Base-by-base conservation (phyloP, 2,888 invertebrate genomes). In the Agrotis exclamationis region DNA sequence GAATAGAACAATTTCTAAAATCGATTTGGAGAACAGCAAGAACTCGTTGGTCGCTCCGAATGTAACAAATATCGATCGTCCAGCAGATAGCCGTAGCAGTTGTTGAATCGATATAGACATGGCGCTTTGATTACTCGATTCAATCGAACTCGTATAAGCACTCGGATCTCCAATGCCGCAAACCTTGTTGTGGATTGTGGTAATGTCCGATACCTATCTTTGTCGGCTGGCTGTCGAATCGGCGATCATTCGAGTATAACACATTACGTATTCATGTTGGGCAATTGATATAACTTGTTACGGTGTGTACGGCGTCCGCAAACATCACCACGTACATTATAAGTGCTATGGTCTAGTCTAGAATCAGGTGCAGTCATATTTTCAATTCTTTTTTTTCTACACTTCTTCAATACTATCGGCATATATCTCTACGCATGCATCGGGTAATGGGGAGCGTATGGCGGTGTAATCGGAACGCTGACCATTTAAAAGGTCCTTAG, bases 111-210 rank as follows among this genome's bases (percentile, higher is more conserved):
- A 94, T 94, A 93, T 91, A 92, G 94, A 95, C 95, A 94, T 92
- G 95, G 93, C 89, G 93, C 92, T 94, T 94, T 95, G 96, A 95
- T 96, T 95, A 93, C 92, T 93, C 91, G 95, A 94, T 95, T 95
- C 92, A 93, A 92, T 94, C 92, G 91, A 89, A 92, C 90, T 92
- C 89, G 92, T 92, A 91, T 91, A 89, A 87, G 90, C 89, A 86
- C 91, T 88, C 82, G 87, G 86, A 84, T 87, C 87, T 87, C 80
- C 84, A 85, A 88, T 87, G 87, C 88, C 87, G 86, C 88, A 86
- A 87, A 86, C 87, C 89, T 87, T 92, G 92, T 92, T 90, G 90
- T 89, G 90, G 89, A 90, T 90, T 89, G 91, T 90, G 91, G 93
- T 93, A 93, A 94, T 92, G 93, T 91, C 87, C 88, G 94, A 95